phyloP scores from a whole-genome alignment of 2,797 vertebrate species.

The Champsocephalus esox region DNA sequence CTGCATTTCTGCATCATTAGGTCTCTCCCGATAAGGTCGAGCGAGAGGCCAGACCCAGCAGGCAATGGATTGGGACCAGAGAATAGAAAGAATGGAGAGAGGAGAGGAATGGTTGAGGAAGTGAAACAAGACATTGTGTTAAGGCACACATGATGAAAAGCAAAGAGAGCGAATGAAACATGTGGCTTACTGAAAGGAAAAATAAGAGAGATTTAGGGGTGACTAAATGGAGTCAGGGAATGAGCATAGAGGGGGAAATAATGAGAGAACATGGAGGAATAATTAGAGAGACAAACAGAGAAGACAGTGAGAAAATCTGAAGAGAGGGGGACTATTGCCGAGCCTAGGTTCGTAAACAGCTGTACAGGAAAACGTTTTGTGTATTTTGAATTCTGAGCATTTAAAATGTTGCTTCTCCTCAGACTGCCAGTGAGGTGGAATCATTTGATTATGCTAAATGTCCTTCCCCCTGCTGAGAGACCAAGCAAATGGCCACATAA shows the following conservation, averaged over 20 bases:
- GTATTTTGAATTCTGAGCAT: not conserved
- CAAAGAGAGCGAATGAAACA: conserved; percentile 16
- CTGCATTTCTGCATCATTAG: conserved; percentile 75
- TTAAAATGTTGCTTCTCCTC: conserved; percentile 11
- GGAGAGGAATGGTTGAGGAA: conserved; percentile 36
- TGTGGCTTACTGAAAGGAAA: conserved; percentile 26
- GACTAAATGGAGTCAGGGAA: not conserved
- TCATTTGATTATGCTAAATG: conserved; percentile 29
- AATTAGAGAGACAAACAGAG: conserved; percentile 7
- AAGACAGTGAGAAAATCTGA: conserved; percentile 3
- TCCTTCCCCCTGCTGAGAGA: conserved; percentile 25
- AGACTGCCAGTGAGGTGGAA: conserved; percentile 15
- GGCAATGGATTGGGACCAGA: conserved; percentile 51
- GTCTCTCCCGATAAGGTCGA: conserved; percentile 54
- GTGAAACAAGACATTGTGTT: conserved; percentile 29
- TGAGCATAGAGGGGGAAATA: not conserved
- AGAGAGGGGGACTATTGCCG: not conserved
- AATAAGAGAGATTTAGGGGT: conserved; percentile 1
- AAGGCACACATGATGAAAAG: conserved; percentile 25
- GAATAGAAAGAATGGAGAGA: conserved; percentile 52
- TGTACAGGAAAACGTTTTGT: not conserved
- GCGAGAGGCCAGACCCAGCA: conserved; percentile 39
- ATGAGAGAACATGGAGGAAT: conserved; percentile 5
- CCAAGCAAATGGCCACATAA: conserved; percentile 28
- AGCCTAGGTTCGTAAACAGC: conserved; percentile 11